These are phyloP conservation scores for Pasiphila rectangulata DNA, from an alignment of 2,888 invertebrate genomes.

Conservation along the genomic window DNA sequence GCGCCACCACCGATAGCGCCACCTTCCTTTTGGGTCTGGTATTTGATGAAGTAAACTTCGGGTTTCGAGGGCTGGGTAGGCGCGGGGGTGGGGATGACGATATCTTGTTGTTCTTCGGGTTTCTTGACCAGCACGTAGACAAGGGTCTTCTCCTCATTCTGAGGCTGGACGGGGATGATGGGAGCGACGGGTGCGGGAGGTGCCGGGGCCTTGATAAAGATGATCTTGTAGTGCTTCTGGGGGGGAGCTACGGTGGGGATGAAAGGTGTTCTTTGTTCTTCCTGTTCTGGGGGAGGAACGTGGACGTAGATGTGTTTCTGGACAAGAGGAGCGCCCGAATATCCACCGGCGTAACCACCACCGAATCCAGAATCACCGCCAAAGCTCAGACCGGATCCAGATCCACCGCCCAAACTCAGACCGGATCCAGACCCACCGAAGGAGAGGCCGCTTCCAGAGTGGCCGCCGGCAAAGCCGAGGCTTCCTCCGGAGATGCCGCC, in stretches of 20 bases:
- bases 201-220: conserved; percentile 95
- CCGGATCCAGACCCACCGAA: conserved; percentile 43
- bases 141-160: conserved; percentile 93
- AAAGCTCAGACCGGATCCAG: conserved; percentile 49
- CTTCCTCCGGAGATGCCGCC: conserved; percentile 47
- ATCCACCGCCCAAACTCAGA: conserved; percentile 43
- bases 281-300: conserved; percentile 93
- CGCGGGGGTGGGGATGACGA: conserved; percentile 87
- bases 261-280: conserved; percentile 84
- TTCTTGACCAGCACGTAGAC: conserved; percentile 94
- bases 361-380: conserved; percentile 63
- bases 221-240: conserved; percentile 95
- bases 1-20: conserved; percentile 62
- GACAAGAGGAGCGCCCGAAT: conserved; percentile 83
- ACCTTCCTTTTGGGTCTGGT: conserved; percentile 85
- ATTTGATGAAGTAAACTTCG: conserved; percentile 94
- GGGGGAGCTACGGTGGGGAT: conserved; percentile 85
- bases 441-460: conserved; percentile 47
- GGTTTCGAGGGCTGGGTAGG: conserved; percentile 93
- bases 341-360: conserved; percentile 70
- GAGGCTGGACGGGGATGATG: conserved; percentile 88
- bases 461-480: conserved; percentile 50
- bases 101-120: conserved; percentile 91
- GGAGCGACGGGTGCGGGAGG: conserved; percentile 91
- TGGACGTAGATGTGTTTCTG: conserved; percentile 95